Percentiles rank a stretch among this genome's conserved stretches.
Conservation (phyloP, 2,888 invertebrate species). For the Taphrorychus bicolor region DNA sequence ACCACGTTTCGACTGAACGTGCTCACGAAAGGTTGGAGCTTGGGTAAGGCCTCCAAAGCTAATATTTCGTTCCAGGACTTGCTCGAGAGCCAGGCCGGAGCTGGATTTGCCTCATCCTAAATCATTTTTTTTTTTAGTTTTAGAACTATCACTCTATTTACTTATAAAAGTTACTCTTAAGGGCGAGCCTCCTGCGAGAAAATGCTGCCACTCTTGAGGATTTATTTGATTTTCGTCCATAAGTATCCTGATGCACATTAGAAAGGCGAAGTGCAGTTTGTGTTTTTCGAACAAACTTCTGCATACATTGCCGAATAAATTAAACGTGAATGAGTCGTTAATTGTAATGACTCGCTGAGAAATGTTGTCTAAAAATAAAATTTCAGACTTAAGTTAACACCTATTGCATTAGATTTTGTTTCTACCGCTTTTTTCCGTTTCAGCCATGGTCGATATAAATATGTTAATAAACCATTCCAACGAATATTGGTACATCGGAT, state of each 20-base stretch:
- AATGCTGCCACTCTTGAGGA: conserved; percentile 73
- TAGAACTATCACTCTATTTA: background rate
- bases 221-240: conserved; percentile 69
- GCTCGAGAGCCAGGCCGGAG: conserved; percentile 78
- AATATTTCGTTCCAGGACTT: conserved; percentile 85
- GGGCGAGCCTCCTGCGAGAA: conserved; percentile 76
- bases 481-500: no score
- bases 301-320: conserved; percentile 86
- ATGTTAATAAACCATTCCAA: conserved; percentile 90
- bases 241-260: conserved; percentile 73
- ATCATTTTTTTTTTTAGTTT: background rate
- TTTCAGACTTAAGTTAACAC: background rate
- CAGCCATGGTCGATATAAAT: conserved; percentile 75
- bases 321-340: conserved; percentile 81
- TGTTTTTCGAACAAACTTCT: conserved; percentile 89
- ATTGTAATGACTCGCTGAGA: conserved; percentile 78
- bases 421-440: conserved; percentile 71
- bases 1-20: conserved; percentile 65
- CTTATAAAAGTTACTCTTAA: conserved; percentile 60
- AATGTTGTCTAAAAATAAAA: conserved; percentile 70
- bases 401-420: conserved; percentile 2
- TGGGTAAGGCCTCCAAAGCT: conserved; percentile 70
- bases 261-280: conserved; percentile 84
- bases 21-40: conserved; percentile 68
- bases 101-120: conserved; percentile 73